These are phyloP conservation scores for Acromyrmex charruanus DNA, from an alignment of 1,140 invertebrate species.

Conservation along the genomic window DNA sequence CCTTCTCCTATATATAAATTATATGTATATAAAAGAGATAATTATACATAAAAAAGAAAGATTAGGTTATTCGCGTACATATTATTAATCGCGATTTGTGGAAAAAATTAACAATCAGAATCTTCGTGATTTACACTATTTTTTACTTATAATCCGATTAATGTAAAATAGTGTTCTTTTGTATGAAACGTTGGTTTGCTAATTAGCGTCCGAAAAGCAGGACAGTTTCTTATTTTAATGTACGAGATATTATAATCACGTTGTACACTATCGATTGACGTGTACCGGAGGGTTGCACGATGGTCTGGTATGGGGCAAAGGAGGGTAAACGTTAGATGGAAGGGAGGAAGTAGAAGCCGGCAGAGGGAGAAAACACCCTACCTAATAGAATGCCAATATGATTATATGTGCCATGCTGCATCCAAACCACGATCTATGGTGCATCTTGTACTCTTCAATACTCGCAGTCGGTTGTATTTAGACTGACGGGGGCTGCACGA, in stretches of 20 bases:
- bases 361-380: constrained; percentile 77
- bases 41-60: not conserved
- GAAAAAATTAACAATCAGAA: not conserved
- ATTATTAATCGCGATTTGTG: not conserved
- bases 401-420: constrained; percentile 82
- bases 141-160: not conserved
- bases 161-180: not conserved
- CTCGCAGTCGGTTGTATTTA: constrained; percentile 48
- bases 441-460: constrained; percentile 67
- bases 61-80: too few species aligned
- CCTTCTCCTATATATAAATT: not conserved
- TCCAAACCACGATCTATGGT: constrained; percentile 79
- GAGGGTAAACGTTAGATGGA: constrained; percentile 69
- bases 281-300: constrained; percentile 74
- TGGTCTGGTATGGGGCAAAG: constrained; percentile 57
- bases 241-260: constrained; percentile 79
- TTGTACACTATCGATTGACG: constrained; percentile 82
- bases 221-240: constrained; percentile 67
- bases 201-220: constrained; percentile 23
- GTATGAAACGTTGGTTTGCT: not conserved
- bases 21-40: not conserved
- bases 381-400: constrained; percentile 85
- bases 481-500: not conserved
- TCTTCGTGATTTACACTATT: not conserved
- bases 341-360: constrained; percentile 76